Conservation (phyloP, 1,140 invertebrate species). For the Phortica variegata region DNA sequence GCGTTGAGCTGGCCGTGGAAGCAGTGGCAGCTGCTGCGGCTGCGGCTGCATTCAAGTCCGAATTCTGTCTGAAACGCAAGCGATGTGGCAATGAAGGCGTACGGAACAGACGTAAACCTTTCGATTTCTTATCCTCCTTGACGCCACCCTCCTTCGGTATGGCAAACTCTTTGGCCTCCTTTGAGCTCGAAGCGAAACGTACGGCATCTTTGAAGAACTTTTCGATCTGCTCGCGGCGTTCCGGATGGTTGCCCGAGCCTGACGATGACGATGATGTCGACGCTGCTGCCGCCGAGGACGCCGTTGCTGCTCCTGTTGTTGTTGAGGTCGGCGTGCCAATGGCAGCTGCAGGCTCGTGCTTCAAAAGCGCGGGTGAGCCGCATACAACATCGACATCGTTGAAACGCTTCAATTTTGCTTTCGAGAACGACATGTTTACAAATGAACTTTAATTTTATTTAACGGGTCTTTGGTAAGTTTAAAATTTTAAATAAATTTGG, state of each 20-base stretch:
- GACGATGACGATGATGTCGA: constrained; percentile 5
- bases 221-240: constrained; percentile 53
- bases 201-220: constrained; percentile 56
- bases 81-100: constrained; percentile 53
- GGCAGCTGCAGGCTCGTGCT: constrained; percentile 17
- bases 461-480: too few species aligned
- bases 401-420: constrained; percentile 55
- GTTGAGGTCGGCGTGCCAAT: constrained; percentile 20
- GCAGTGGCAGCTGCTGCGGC: constrained; percentile 14
- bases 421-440: constrained; percentile 46
- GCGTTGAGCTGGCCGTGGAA: constrained; percentile 44
- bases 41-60: constrained; percentile 26
- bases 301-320: constrained; percentile 21
- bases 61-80: constrained; percentile 45
- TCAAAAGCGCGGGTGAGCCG: constrained; percentile 40
- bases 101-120: constrained; percentile 46
- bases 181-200: constrained; percentile 42
- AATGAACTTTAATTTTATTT: not conserved
- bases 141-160: constrained; percentile 25
- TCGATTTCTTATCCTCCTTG: constrained; percentile 52
- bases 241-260: constrained; percentile 13
- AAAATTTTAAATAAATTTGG: not conserved
- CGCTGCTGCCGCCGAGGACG: constrained; percentile 2
- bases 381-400: constrained; percentile 51
- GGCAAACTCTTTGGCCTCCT: constrained; percentile 52